Evolutionary conservation across 2,113 vertebrate species (phyloP), one percentile per base, ranked within the genome.

Genomic region (Carassius gibelio): DNA sequence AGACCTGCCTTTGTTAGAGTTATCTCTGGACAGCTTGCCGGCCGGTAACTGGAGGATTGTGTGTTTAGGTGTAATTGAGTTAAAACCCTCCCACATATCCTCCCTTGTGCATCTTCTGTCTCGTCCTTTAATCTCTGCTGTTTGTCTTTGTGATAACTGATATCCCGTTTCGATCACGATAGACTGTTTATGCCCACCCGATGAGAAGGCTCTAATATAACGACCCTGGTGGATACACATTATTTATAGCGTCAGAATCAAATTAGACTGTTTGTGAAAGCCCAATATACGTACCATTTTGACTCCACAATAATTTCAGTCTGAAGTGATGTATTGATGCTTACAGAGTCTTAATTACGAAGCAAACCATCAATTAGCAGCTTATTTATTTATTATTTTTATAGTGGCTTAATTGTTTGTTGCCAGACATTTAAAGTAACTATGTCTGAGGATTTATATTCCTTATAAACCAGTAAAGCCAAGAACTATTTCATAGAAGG

Each of bases 71-170:
- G 88, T 94, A 94, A 95, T 94, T 95, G 92, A 89, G 92, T 95
- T 94, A 93, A 84, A 89, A 85, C 82, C 93, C 93, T 92, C 94
- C 93, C 94, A 94, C 94, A 89, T 89, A 83, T 86, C 48, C 88
- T 94, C 94, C 93, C 93, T 81, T 30, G 91, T 90, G 93, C 88
- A 83, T 94, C 92, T 91, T 93, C 93, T 94, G 93, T 94, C 94
- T 94, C 90, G 88, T 94, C 92, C 92, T 90, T 91, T 94, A 94
- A 95, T 95, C 94, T 94, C 86, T 38, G 88, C 92, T 91, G 93
- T 95, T 94, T 93, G 94, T 95, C 94, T 94, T 88, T 88, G 91
- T 68, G 92, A 92, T 91, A 93, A 92, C 89, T 89, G 93, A 95
- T 94, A 94, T 94, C 93, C 92, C 84, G 85, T 87, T 89, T 88